Base-by-base conservation (phyloP, 35 echinoderm and acorn worm genomes). In the Hemicentrotus pulcherrimus region DNA sequence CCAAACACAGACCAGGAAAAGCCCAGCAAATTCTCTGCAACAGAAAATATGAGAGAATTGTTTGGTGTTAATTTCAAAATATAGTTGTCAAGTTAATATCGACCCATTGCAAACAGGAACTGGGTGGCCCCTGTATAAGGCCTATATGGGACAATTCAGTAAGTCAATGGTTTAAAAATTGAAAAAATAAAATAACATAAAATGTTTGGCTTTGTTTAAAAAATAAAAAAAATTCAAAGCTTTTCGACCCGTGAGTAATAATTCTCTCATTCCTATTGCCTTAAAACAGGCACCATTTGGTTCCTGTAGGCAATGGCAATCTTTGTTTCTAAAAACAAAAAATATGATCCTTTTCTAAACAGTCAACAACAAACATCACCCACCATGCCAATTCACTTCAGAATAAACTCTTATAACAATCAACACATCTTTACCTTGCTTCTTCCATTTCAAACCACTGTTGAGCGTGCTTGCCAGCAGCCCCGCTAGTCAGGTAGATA, bases 11-110 rank as follows among this genome's bases (percentile, higher is more conserved):
- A 90, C 88, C 88, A 90, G 33, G 0, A 90, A 13, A 33, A 90
- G 88, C 88, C 88, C 88, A 24, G 88, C 88, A 90, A 90, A 90
- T 90, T 90, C 88, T 9, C 88, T 90, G 88, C 19, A 78, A 90
- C 14, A 86, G 22, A 22, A 86, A 30, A 30, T 31, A 33, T 31
- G 32, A 86, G 24, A 86, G 32, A 7, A 31, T 19, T 32, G 11
- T 86, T 13, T 19, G 9, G 28, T 86, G 14, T 33, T 33, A 86
- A 30, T 9, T 31, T 15, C 32, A 19, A 86, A 85, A 85, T 85
- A 19, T 16, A 16, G n/a, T n/a, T 85, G 70, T 22, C 14, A 30
- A 30, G 9, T 22, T 11, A 18, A 31, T 86, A 11, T 6, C 86
- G 30, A 31, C 14, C 24, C 2, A 86, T 33, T 86, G 28, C 14